Evolutionary conservation across 37 sponge, comb jelly and placozoan genomes (phyloP).

Genomic region (Chondrosia reniformis): DNA sequence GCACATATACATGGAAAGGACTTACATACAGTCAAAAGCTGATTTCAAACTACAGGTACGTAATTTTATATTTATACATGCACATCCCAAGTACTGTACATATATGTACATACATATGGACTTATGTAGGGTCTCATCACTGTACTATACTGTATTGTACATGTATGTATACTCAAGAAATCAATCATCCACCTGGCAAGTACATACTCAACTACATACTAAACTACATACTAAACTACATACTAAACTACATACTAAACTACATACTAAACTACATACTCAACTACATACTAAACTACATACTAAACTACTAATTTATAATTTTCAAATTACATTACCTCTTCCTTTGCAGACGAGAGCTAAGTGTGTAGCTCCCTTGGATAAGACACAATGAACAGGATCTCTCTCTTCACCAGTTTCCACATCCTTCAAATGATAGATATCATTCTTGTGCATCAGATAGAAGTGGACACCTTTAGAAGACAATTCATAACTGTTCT

Average conservation of each 20-base stretch:
- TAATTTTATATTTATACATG: neutral
- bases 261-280: neutral
- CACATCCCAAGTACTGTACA: neutral
- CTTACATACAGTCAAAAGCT: neutral
- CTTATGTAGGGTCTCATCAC: too few species aligned
- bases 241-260: slow-evolving; percentile 12
- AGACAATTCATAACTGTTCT: too few species aligned
- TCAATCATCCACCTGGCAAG: neutral
- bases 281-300: neutral
- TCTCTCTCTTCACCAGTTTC: neutral
- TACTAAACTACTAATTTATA: neutral
- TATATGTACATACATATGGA: neutral
- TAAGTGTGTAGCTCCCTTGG: neutral
- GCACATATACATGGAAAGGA: neutral
- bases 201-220: slow-evolving; percentile 26
- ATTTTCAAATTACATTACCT: neutral
- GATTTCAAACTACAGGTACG: neutral
- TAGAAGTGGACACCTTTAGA: neutral
- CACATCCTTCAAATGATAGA: neutral
- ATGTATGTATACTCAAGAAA: neutral
- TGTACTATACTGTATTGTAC: too few species aligned
- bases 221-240: slow-evolving; percentile 26
- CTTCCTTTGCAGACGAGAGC: neutral
- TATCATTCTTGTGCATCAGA: neutral
- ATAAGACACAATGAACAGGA: neutral